These are phyloP conservation scores for Triplophysa siluroides DNA, from an alignment of 2,113 vertebrate species.

Conservation along the genomic window DNA sequence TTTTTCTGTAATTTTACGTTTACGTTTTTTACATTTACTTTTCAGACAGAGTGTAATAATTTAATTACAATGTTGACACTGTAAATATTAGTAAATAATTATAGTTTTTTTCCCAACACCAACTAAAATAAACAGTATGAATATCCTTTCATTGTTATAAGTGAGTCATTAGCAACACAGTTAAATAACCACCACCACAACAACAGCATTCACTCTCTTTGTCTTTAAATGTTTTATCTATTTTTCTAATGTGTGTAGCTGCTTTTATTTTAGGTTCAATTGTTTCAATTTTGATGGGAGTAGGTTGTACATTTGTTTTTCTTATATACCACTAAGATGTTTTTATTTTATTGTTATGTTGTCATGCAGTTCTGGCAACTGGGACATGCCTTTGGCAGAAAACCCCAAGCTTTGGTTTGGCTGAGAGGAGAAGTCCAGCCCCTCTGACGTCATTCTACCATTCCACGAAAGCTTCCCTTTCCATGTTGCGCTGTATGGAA, in stretches of 20 bases:
- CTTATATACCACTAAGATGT: background rate
- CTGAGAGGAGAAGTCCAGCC: conserved; percentile 3
- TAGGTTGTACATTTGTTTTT: conserved; percentile 16
- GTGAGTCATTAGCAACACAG: too few relatives aligned
- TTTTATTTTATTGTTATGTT: conserved; percentile 20
- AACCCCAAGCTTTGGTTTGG: conserved; percentile 4
- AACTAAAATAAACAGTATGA: too few relatives aligned
- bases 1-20: too few relatives aligned
- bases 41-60: too few relatives aligned
- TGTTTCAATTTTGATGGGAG: background rate
- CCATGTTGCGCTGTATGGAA: conserved; percentile 4
- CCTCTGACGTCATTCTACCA: conserved; percentile 14
- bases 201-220: background rate
- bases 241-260: background rate
- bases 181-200: background rate
- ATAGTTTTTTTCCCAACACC: too few relatives aligned
- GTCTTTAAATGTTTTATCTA: background rate
- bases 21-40: too few relatives aligned
- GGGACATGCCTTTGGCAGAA: conserved; percentile 10
- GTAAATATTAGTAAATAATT: too few relatives aligned
- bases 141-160: too few relatives aligned
- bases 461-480: conserved; percentile 19
- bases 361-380: conserved; percentile 18
- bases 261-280: background rate
- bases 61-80: too few relatives aligned